Evolutionary conservation across 2,888 invertebrate genomes (phyloP), one percentile per base, ranked within the genome.

Genomic region (Archips xylosteana): DNA sequence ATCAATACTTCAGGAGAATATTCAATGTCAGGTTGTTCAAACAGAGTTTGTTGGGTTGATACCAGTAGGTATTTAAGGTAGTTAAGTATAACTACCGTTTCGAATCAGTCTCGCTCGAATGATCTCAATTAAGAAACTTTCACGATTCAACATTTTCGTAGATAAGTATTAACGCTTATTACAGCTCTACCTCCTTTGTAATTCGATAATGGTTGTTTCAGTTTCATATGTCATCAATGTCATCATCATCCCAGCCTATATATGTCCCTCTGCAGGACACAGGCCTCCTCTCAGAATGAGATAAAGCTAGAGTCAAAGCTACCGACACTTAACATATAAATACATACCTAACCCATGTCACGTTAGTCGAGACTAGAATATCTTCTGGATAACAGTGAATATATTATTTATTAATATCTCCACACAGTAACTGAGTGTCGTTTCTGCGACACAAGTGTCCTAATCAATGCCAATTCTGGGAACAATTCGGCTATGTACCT

Each of bases 1-100:
- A 89, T 89, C 88, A 80, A 90, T 89, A 89, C 82, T 75, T 45
- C 78, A 78, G 80, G 80, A 82, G 80, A 77, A 78, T 77, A 77
- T 80, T 85, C 84, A 87, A 86, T 86, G 86, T 80, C 87, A 82
- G 57, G 64, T 70, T 74, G 68, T 75, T 76, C 78, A 79, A 77
- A 76, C 76, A 74, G 73, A 62, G 36, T 13, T 6, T 60, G 34
- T 60, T 39, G 23, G 15, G 47, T 49, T 51, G 39, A 12, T 12
- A 39, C 6, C 6, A 6, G 36, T 36, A 36, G 36, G n/a, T n/a
- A n/a, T n/a, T n/a, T n/a, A n/a, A n/a, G n/a, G n/a, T n/a, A n/a
- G n/a, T n/a, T n/a, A n/a, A n/a, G n/a, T n/a, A n/a, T 39, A 60
- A 23, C 61, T 36, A 36, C 8, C 42, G 54, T 32, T 23, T 45